Evolutionary conservation across 2,888 invertebrate species (phyloP).

Genomic region (Busseola fusca): DNA sequence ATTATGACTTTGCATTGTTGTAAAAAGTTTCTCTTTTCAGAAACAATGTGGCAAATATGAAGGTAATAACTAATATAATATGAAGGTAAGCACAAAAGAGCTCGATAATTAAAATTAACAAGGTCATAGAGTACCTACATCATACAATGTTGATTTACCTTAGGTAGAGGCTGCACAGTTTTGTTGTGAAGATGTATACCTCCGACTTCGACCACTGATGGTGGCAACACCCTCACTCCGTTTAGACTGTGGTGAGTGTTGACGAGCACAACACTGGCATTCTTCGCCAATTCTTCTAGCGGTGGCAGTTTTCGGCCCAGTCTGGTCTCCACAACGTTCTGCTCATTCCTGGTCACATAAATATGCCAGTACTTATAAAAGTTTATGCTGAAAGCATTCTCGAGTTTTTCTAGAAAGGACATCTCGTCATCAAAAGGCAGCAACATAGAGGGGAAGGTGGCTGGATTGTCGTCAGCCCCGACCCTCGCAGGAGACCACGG

Average conservation of each 20-base stretch:
- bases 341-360: conserved; percentile 67
- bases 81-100: neutral
- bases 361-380: conserved; percentile 69
- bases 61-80: neutral
- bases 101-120: neutral
- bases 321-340: conserved; percentile 70
- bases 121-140: neutral
- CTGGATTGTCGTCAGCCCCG: conserved; percentile 79
- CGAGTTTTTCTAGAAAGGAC: conserved; percentile 78
- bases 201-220: conserved; percentile 85
- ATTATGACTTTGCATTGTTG: neutral
- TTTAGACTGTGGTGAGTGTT: conserved; percentile 84
- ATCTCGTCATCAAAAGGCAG: conserved; percentile 72
- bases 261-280: conserved; percentile 82
- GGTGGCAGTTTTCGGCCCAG: conserved; percentile 75
- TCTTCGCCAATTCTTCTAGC: conserved; percentile 76
- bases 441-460: conserved; percentile 77
- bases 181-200: conserved; percentile 83
- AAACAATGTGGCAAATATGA: neutral
- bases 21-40: neutral
- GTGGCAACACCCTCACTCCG: conserved; percentile 79
- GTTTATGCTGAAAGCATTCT: conserved; percentile 76
- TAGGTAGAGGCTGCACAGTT: conserved; percentile 61
- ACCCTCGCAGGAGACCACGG: conserved; percentile 78
- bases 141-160: conserved; percentile 59